Evolutionary conservation across 2,113 vertebrate species (phyloP), one percentile per base, ranked within the genome.

Genomic region (Corythaeola cristata): DNA sequence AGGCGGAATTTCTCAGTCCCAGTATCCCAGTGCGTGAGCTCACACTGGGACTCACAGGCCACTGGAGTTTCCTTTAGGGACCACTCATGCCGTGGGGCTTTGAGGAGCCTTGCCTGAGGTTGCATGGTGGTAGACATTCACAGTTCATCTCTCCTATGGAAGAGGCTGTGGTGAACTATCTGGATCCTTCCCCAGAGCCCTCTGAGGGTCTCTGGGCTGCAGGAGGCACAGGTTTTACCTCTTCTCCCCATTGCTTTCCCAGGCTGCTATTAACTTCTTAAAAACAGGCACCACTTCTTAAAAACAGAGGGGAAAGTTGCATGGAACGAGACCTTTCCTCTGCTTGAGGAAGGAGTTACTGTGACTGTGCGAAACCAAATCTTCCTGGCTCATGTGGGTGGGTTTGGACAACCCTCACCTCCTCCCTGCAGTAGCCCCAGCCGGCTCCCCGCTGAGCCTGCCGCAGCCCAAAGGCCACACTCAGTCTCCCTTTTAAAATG

Each of bases 61-160:
- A 4, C n/a, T 62, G 1, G 6, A 10, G 33, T 60, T 79, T 72
- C 37, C 39, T 68, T 53, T 39, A 44, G 12, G 66, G 33, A 27
- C 24, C 12, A 2, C 49, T 79, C 8, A 5, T 27, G 26, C 52
- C 1, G 1, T 0, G 12, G 28, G 28, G 15, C 37, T 88, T 50
- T 55, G 27, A 55, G 84, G 32, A 28, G 23, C 21, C 47, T 52
- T 4, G 5, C 49, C 82, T 27, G 82, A 78, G 45, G 8, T 10
- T 59, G 32, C 2, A 2, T 13, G 20, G 26, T 33, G 32, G 14
- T 28, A 69, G 52, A 6, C 2, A 4, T 17, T 73, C 74, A 37
- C 16, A 49, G 2, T 64, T 82, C 19, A 9, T 15, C 26, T 89
- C 23, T 79, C 24, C 71, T 14, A 1, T 21, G 62, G 28, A 58